Conservation (phyloP, 2,113 vertebrate genomes). For the Eira barbara region DNA sequence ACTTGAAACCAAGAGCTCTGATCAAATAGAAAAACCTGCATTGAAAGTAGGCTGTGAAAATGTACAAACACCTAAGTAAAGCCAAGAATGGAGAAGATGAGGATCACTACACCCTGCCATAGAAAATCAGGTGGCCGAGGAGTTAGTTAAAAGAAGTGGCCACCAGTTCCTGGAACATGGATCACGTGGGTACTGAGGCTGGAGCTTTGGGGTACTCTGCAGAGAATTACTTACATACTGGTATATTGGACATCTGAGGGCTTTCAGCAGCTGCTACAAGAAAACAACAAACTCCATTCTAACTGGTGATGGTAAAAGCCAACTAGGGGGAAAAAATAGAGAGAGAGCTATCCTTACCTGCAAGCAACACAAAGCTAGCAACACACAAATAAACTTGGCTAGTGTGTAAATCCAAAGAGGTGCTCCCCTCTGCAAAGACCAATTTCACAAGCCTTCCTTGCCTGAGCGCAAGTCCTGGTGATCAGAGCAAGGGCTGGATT, state of each 20-base stretch:
- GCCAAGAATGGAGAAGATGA: background rate
- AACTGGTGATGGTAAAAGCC: background rate
- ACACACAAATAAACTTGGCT: background rate
- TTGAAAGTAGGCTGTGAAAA: background rate
- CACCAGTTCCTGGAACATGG: background rate
- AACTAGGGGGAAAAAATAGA: background rate
- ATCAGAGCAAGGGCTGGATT: background rate
- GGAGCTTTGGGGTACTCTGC: background rate
- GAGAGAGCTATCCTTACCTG: background rate
- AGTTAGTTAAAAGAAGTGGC: background rate
- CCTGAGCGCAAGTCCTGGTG: background rate
- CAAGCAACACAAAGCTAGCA: background rate
- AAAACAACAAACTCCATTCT: background rate
- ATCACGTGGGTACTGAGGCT: background rate
- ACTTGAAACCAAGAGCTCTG: background rate
- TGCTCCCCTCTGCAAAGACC: background rate
- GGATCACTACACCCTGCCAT: no score
- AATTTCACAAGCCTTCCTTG: background rate
- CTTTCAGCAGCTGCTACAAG: background rate
- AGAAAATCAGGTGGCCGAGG: background rate
- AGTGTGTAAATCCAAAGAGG: background rate
- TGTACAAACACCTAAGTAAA: background rate
- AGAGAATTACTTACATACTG: background rate
- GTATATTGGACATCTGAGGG: background rate
- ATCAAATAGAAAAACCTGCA: background rate